phyloP scores from a whole-genome alignment of 1,140 invertebrate species.

The Chironomus striatipennis region DNA sequence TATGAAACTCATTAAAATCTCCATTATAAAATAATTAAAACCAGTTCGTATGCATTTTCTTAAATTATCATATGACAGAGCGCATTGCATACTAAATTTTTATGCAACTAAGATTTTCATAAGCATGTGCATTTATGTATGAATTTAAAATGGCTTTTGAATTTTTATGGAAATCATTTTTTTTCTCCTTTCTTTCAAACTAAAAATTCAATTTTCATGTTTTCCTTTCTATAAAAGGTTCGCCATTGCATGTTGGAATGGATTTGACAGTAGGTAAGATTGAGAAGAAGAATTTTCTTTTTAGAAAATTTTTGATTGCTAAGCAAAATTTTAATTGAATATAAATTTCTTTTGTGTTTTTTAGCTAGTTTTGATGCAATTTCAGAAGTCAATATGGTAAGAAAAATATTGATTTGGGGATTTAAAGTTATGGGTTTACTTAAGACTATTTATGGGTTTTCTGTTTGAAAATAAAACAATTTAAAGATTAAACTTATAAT shows the following conservation, averaged over 20 bases:
- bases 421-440: too few relatives aligned
- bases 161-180: not conserved
- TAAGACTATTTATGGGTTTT: too few relatives aligned
- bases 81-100: not conserved
- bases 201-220: not conserved
- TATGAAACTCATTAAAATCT: too few relatives aligned
- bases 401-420: conserved; percentile 31
- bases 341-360: not conserved
- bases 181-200: not conserved
- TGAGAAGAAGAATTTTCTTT: not conserved
- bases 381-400: conserved; percentile 98
- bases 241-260: conserved; percentile 88
- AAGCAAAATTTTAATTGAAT: not conserved
- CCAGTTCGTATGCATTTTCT: not conserved
- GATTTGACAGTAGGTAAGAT: conserved; percentile 73
- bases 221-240: conserved; percentile 61
- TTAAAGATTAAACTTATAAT: too few relatives aligned
- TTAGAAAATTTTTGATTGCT: not conserved
- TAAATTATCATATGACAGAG: not conserved
- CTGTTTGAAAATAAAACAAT: too few relatives aligned
- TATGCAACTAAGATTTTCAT: too few relatives aligned
- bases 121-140: too few relatives aligned
- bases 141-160: not conserved
- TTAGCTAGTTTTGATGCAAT: conserved; percentile 93
- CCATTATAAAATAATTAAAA: too few relatives aligned